Evolutionary conservation across 2,888 invertebrate genomes (phyloP), one percentile per base, ranked within the genome.

Genomic region (Marronus borbonicus): DNA sequence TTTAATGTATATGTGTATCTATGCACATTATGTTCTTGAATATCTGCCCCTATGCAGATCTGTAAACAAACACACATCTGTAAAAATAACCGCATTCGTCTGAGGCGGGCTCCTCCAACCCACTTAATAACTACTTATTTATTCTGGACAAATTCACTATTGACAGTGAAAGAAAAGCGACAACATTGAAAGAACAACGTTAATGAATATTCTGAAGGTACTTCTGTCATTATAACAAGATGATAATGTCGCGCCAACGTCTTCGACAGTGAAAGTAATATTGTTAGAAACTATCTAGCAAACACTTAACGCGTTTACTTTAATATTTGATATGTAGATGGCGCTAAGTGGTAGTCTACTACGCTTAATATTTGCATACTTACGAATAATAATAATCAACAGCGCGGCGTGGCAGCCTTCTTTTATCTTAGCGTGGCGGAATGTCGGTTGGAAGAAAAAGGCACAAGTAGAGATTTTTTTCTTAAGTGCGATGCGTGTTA

Each of bases 341-440:
- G 52, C 69, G 50, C n/a, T 69, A 69, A 52, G 69, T 69, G 24
- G 50, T 49, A 69, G 50, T 69, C n/a, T 52, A 52, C n/a, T 44
- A 50, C 31, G n/a, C 12, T 50, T 12, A 66, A 69, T 69, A 69
- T 69, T 69, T 52, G 69, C 69, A 66, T 49, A 66, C 20, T 12
- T 24, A 44, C 44, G 44, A 44, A 44, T n/a, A 49, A 66, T 24
- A 44, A 66, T 24, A 44, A 49, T 49, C 66, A 12, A 12, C 62
- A 17, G 66, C 44, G 44, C 62, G 39, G 66, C 44, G 20, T 39
- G 10, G 3, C 49, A 20, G 24, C 3, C 20, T 20, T 17, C 44
- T 64, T 64, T 64, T 44, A 66, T 49, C 44, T 20, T 66, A 49
- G 66, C 66, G 44, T 49, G 49, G 44, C 31, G 49, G 66, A 66